These are phyloP conservation scores for Sphaerophoria rueppellii DNA, from an alignment of 2,888 invertebrate genomes.

Conservation along the genomic window DNA sequence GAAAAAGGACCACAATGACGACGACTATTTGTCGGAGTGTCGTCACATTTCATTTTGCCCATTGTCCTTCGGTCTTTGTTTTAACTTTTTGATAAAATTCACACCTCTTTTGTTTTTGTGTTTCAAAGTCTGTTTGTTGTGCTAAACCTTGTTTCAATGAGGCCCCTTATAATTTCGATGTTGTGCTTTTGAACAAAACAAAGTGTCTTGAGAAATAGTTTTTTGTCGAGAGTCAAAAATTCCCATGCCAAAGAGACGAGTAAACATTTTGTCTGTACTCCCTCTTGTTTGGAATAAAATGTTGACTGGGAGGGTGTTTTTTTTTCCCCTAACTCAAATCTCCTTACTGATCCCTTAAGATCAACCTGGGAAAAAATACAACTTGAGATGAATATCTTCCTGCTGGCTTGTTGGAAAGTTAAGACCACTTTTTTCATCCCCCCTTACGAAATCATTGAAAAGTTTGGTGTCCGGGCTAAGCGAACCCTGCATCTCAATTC, in stretches of 20 bases:
- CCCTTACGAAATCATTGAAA: slow-evolving; percentile 21
- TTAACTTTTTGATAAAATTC: slow-evolving; percentile 68
- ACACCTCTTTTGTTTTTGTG: slow-evolving; percentile 58
- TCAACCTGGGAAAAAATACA: slow-evolving; percentile 46
- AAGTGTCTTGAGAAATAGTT: slow-evolving; percentile 33
- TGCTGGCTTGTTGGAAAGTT: slow-evolving; percentile 18
- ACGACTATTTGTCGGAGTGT: slow-evolving; percentile 39
- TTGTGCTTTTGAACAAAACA: slow-evolving; percentile 21
- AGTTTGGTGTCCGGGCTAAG: slow-evolving; percentile 50
- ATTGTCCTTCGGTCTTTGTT: slow-evolving; percentile 64
- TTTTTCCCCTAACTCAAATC: slow-evolving; percentile 39
- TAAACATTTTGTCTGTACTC: slow-evolving; percentile 54
- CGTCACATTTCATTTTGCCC: slow-evolving; percentile 40
- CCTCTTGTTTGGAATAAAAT: slow-evolving; percentile 6
- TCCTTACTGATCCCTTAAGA: slow-evolving; percentile 58
- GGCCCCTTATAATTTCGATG: not conserved
- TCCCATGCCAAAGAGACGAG: slow-evolving; percentile 50
- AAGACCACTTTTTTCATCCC: slow-evolving; percentile 48
- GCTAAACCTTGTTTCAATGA: not conserved
- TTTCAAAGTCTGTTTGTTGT: slow-evolving; percentile 15
- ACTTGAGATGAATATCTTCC: slow-evolving; percentile 59
- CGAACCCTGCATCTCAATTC: slow-evolving; percentile 51
- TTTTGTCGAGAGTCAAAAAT: slow-evolving; percentile 16
- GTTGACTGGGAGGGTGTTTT: not conserved
- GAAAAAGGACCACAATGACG: slow-evolving; percentile 28